These are phyloP conservation scores for Zaprionus lachaisei DNA, from an alignment of 1,140 invertebrate species.

Conservation along the genomic window DNA sequence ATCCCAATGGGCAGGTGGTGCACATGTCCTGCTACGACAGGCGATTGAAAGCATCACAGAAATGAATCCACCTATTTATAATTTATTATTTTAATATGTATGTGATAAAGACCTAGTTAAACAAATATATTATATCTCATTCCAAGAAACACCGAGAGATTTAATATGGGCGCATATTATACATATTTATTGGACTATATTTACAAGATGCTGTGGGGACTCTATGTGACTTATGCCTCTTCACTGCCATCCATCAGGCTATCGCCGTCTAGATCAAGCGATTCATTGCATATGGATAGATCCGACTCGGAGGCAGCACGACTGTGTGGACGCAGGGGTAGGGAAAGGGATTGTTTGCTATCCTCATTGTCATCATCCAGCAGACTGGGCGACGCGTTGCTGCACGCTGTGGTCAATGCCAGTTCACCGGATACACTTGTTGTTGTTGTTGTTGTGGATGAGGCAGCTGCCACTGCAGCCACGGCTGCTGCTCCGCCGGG, in stretches of 20 bases:
- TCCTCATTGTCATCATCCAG: constrained; percentile 76
- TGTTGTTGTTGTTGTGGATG: constrained; percentile 11
- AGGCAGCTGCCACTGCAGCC: constrained; percentile 1
- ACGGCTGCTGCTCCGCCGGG: constrained; percentile 40
- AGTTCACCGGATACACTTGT: constrained; percentile 22
- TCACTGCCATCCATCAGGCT: constrained; percentile 79
- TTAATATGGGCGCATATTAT: constrained; percentile 19
- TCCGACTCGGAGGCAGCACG: constrained; percentile 74
- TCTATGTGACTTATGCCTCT: constrained; percentile 56
- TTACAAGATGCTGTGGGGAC: constrained; percentile 50
- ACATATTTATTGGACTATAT: constrained; percentile 72
- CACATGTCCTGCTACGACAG: constrained; percentile 92
- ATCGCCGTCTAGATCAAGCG: constrained; percentile 70
- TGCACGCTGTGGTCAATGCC: constrained; percentile 36
- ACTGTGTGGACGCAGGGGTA: constrained; percentile 59
- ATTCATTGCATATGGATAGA: constrained; percentile 83
- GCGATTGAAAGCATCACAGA: constrained; percentile 34
- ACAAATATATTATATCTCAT: background rate
- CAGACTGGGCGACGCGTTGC: constrained; percentile 52
- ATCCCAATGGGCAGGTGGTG: constrained; percentile 95
- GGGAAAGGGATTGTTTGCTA: constrained; percentile 69
- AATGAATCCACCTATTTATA: constrained; percentile 26
- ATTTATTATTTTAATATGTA: constrained; percentile 2
- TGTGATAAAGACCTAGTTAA: constrained; percentile 37
- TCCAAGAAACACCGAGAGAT: background rate